Percentiles rank a stretch among this genome's conserved stretches.
These are phyloP conservation scores for Sinelater perroti DNA, from an alignment of 2,888 invertebrate species.

Conservation along the genomic window DNA sequence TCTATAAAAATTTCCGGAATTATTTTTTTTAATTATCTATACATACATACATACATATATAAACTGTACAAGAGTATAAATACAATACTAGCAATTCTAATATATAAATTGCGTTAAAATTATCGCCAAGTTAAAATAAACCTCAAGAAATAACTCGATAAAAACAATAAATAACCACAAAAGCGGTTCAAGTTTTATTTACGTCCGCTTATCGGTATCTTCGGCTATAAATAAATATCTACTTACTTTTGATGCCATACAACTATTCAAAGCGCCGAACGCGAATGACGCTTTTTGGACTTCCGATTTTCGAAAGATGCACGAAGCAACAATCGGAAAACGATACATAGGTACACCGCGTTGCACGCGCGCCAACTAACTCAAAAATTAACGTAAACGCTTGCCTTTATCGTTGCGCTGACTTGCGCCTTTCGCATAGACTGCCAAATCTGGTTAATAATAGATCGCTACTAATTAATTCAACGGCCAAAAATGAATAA, in stretches of 20 bases:
- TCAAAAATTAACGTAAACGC: conserved; percentile 27
- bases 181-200: conserved; percentile 15
- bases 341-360: conserved; percentile 1
- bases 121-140: too few relatives aligned
- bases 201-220: conserved; percentile 18
- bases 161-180: conserved; percentile 2
- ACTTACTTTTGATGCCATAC: conserved; percentile 19
- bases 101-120: too few relatives aligned
- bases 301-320: conserved; percentile 7
- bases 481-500: too few relatives aligned
- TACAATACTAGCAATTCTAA: too few relatives aligned
- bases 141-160: too few relatives aligned
- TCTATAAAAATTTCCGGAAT: too few relatives aligned
- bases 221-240: conserved; percentile 24
- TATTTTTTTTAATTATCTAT: too few relatives aligned
- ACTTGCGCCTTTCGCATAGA: conserved; percentile 21
- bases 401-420: conserved; percentile 22
- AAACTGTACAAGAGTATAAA: too few relatives aligned
- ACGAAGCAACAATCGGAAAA: not conserved
- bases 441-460: too few relatives aligned
- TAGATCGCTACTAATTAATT: too few relatives aligned
- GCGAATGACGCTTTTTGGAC: conserved; percentile 2
- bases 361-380: conserved; percentile 24
- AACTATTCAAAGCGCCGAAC: conserved; percentile 3
- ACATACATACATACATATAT: too few relatives aligned